Percentiles rank a stretch among this genome's conserved stretches.
phyloP scores from a whole-genome alignment of 1,140 invertebrate genomes.

The Procambarus virginalis region DNA sequence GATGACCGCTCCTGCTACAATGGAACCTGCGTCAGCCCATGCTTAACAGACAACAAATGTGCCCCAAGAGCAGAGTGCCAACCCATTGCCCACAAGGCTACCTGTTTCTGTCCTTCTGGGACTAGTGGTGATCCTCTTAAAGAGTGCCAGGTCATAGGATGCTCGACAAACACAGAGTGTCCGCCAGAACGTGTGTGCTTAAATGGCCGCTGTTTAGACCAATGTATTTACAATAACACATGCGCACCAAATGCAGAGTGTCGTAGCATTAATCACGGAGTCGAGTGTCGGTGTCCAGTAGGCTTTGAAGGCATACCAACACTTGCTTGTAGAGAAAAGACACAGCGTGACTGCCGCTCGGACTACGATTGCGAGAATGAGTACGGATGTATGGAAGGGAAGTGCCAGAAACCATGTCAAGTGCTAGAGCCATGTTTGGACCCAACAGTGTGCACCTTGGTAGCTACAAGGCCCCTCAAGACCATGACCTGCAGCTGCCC shows the following conservation, averaged over 20 bases:
- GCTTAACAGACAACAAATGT: slow-evolving; percentile 85
- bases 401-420: slow-evolving; percentile 73
- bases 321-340: slow-evolving; percentile 71
- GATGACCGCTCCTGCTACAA: slow-evolving; percentile 83
- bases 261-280: slow-evolving; percentile 71
- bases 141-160: slow-evolving; percentile 70
- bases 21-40: slow-evolving; percentile 88
- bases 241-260: slow-evolving; percentile 73
- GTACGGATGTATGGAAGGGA: slow-evolving; percentile 72
- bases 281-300: slow-evolving; percentile 72
- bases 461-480: slow-evolving; percentile 70
- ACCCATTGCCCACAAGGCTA: slow-evolving; percentile 73
- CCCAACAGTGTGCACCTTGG: slow-evolving; percentile 72
- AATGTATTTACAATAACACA: slow-evolving; percentile 71
- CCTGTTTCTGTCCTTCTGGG: slow-evolving; percentile 72
- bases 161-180: slow-evolving; percentile 72
- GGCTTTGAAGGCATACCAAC: slow-evolving; percentile 72
- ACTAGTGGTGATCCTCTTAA: slow-evolving; percentile 72
- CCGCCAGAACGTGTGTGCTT: slow-evolving; percentile 72
- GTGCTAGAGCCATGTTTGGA: slow-evolving; percentile 72
- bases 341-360: slow-evolving; percentile 70
- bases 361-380: slow-evolving; percentile 73
- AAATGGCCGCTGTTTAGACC: slow-evolving; percentile 71
- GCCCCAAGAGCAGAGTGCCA: slow-evolving; percentile 88
- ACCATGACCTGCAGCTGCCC: slow-evolving; percentile 73